Evolutionary conservation across 2,113 vertebrate species (phyloP), one percentile per base, ranked within the genome.

Genomic region (Pterocles orientalis): DNA sequence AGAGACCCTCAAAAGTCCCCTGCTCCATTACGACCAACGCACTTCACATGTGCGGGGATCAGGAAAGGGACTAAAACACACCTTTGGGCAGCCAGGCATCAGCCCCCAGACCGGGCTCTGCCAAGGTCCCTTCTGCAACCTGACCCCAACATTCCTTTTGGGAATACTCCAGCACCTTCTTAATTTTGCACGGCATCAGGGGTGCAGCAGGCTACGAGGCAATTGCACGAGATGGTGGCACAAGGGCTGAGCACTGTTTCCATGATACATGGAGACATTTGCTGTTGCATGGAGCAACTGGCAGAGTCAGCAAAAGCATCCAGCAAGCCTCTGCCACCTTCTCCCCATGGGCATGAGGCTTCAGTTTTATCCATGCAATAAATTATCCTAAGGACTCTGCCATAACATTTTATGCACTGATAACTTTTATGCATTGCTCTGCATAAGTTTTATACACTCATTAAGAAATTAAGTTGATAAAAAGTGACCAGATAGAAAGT

Each of bases 391-490:
- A 95, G 57, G 83, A 54, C 53, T 65, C 77, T 69, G 61, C 88
- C 18, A 3, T 94, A 95, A 91, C 69, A 69, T 93, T 97, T 93
- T 96, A 95, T 78, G 72, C 86, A 88, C 90, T 92, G 82, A 48
- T 96, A 96, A 90, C 43, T 90, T 96, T 95, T 93, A 95, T 96
- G 92, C 88, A 77, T 94, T 39, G 91, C 53, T 92, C 91, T 95
- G 94, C 96, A 93, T 76, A 91, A 91, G 92, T 96, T 96, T 95
- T 96, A 95, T 85, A 83, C 77, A 94, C 83, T 96, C 86, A 69
- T 94, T 96, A 96, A 94, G 84, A 96, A 89, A 96, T 94, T 92
- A 87, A 92, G 91, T 97, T 94, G 96, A 92, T 94, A 94, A 97
- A 95, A 94, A 92, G 83, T 80, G 88, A 96, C 73, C 73, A 87